phyloP scores from a whole-genome alignment of 2,888 invertebrate species.

The Sericinus montela region DNA sequence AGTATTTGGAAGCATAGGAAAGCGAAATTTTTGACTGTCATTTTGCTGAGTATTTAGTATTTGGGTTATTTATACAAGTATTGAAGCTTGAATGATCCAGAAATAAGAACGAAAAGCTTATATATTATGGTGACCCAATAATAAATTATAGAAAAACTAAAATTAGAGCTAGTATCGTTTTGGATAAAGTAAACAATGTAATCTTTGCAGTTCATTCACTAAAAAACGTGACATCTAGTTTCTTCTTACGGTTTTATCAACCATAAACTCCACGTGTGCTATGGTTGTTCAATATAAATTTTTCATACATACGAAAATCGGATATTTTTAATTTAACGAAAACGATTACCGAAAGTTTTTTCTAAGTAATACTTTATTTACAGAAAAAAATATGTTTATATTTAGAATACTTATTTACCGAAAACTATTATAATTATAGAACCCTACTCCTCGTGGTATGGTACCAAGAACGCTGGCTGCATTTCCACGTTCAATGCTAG shows the following conservation, averaged over 20 bases:
- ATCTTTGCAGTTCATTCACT: neutral
- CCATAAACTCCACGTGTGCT: neutral
- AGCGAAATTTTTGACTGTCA: conserved; percentile 2
- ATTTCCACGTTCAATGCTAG: too few species aligned
- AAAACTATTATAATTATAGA: too few species aligned
- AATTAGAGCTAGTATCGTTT: neutral
- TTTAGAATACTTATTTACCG: too few species aligned
- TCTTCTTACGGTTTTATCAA: neutral
- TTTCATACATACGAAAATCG: neutral
- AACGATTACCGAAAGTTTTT: too few species aligned
- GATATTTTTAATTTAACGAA: neutral
- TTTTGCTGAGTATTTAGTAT: neutral
- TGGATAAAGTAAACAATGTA: conserved; percentile 3
- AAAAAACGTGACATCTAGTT: conserved; percentile 5
- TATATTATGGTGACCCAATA: conserved; percentile 3
- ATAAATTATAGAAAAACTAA: neutral
- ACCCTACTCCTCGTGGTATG: too few species aligned
- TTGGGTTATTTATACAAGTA: neutral
- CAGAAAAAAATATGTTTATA: too few species aligned
- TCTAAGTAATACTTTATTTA: too few species aligned
- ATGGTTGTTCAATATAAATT: neutral
- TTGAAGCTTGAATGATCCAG: conserved; percentile 6
- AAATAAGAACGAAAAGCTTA: conserved; percentile 3
- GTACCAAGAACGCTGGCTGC: too few species aligned
- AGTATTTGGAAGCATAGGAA: conserved; percentile 8